Evolutionary conservation across 2,888 invertebrate species (phyloP).

Genomic region (Sinodicranocentrus sp.): DNA sequence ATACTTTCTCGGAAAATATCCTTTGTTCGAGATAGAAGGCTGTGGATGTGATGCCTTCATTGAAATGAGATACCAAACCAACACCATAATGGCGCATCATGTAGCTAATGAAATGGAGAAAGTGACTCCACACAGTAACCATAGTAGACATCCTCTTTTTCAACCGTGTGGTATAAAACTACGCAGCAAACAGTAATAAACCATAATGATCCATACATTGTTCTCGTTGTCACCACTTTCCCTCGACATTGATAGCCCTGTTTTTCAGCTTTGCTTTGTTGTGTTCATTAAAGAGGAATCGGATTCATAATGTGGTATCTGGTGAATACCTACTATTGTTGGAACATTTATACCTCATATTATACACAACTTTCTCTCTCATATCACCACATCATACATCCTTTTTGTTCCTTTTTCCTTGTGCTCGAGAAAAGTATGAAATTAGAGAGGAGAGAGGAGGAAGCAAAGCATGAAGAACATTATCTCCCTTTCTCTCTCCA

Average conservation of each 20-base stretch:
- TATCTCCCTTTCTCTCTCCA: constrained; percentile 32
- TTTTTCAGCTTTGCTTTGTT: constrained; percentile 15
- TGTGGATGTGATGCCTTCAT: not conserved
- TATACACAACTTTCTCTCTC: constrained; percentile 23
- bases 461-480: constrained; percentile 47
- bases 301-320: constrained; percentile 45
- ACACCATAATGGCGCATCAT: constrained; percentile 17
- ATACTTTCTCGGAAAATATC: too few species aligned
- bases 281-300: constrained; percentile 43
- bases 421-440: constrained; percentile 38
- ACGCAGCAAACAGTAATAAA: too few species aligned
- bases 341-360: constrained; percentile 8
- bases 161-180: too few species aligned
- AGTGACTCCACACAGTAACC: too few species aligned
- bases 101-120: constrained; percentile 19
- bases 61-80: constrained; percentile 1
- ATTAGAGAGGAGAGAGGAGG: constrained; percentile 34
- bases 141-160: too few species aligned
- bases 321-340: constrained; percentile 2
- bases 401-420: not conserved
- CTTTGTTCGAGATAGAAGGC: too few species aligned
- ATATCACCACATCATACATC: too few species aligned
- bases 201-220: not conserved
- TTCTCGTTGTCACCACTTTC: not conserved
- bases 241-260: constrained; percentile 50